Evolutionary conservation across 2,113 vertebrate species (phyloP), one percentile per base, ranked within the genome.

Genomic region (Ursus arctos): DNA sequence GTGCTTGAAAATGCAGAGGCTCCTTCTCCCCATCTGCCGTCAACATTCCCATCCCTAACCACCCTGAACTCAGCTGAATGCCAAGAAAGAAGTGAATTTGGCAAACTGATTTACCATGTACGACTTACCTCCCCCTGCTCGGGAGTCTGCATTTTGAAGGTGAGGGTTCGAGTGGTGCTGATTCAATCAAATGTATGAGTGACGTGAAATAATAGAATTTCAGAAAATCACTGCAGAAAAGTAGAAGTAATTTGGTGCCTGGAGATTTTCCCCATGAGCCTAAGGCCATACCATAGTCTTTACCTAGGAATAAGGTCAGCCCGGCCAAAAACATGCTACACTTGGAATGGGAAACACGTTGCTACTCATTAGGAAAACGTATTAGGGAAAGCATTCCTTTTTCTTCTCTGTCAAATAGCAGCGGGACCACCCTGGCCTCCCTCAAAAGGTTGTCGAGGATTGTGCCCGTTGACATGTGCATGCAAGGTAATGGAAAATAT

Each of bases 151-250:
- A 63, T 94, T 84, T 96, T 53, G 28, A 76, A 81, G 95, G 51
- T 87, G 40, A 89, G 24, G 79, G 3, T 31, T 92, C 69, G 24
- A 76, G 63, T 95, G 22, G 4, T 22, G 36, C 36, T 33, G 53
- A 22, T 71, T 87, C 61, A 86, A 82, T 91, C 88, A 83, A 85
- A 76, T 13, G 18, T 49, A 53, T 33, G 28, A 81, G 11, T 81
- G 63, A 93, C 57, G 76, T 63, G 92, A 63, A 86, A 92, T 47
- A 33, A 76, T 61, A 47, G 40, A 67, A 93, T 91, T 95, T 90
- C 76, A 84, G 83, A 83, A 95, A 93, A 74, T 57, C 81, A 85
- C 59, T 49, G 49, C 77, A 88, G 71, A 80, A 94, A 93, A 69
- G n/a, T 10, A 80, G 43, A 80, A 71, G 57, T 43, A 22, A 90